Evolutionary conservation across 2,888 invertebrate genomes (phyloP).

Genomic region (Ceriagrion tenellum): DNA sequence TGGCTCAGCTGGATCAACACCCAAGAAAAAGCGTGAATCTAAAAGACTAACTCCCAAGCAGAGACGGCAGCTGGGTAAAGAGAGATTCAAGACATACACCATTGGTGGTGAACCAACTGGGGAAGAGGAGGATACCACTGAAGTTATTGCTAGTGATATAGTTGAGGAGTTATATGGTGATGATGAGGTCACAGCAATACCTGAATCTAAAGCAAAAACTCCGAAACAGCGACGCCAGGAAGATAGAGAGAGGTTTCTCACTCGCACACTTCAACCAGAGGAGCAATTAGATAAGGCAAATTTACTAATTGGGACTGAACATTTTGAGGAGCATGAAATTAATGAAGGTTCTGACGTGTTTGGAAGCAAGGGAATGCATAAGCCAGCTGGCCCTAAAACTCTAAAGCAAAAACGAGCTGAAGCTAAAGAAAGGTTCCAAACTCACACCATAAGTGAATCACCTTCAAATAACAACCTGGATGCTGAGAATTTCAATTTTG

Average conservation of each 20-base stretch:
- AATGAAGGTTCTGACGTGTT: conserved; percentile 57
- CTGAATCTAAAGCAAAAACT: conserved; percentile 77
- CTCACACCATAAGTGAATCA: conserved; percentile 80
- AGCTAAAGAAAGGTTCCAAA: conserved; percentile 87
- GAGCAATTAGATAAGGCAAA: conserved; percentile 76
- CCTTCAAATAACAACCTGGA: conserved; percentile 28
- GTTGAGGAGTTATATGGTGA: conserved; percentile 77
- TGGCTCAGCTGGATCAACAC: conserved; percentile 87
- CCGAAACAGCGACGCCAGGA: conserved; percentile 85
- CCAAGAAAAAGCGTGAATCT: conserved; percentile 81
- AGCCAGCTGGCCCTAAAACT: conserved; percentile 78
- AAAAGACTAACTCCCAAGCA: conserved; percentile 86
- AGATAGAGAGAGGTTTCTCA: conserved; percentile 86
- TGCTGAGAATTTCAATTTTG: conserved; percentile 2
- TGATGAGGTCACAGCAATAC: conserved; percentile 77
- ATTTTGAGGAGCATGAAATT: not conserved
- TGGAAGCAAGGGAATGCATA: conserved; percentile 77
- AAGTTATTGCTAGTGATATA: conserved; percentile 27
- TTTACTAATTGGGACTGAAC: conserved; percentile 74
- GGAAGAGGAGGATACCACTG: conserved; percentile 52
- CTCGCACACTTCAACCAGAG: conserved; percentile 77
- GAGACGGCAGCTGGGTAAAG: conserved; percentile 86
- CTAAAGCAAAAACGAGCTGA: conserved; percentile 82
- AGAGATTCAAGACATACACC: conserved; percentile 89
- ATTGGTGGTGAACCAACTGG: conserved; percentile 81